Conservation (phyloP, 2,113 vertebrate species). For the Syngnathus typhle region DNA sequence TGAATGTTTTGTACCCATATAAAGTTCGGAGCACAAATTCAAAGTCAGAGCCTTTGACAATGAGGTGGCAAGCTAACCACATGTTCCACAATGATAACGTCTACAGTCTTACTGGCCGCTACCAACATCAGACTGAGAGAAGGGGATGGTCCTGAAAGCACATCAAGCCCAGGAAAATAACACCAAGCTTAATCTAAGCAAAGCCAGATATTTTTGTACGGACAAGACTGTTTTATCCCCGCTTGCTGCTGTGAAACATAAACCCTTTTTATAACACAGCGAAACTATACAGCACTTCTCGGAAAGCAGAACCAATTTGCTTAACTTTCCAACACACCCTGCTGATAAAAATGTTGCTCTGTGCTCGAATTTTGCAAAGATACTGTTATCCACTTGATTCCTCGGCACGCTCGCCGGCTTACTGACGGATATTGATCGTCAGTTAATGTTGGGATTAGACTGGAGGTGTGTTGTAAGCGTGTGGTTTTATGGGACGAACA, state of each 20-base stretch:
- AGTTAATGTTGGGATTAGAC: constrained; percentile 63
- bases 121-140: constrained; percentile 69
- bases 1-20: not conserved
- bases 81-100: constrained; percentile 57
- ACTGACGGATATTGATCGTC: constrained; percentile 52
- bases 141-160: constrained; percentile 71
- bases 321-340: constrained; percentile 65
- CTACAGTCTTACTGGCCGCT: constrained; percentile 47
- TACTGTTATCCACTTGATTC: constrained; percentile 66
- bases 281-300: constrained; percentile 57
- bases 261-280: constrained; percentile 64
- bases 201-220: constrained; percentile 67
- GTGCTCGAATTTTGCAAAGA: constrained; percentile 47
- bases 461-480: constrained; percentile 50
- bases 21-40: not conserved
- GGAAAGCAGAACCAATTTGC: constrained; percentile 72
- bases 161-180: constrained; percentile 61
- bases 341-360: constrained; percentile 60
- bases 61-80: not conserved
- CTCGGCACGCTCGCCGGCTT: constrained; percentile 47
- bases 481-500: not conserved
- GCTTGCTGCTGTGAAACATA: constrained; percentile 61
- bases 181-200: constrained; percentile 70
- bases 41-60: not conserved
- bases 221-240: constrained; percentile 61